Conservation (phyloP, 2,797 vertebrate genomes). For the Cygnus olor region DNA sequence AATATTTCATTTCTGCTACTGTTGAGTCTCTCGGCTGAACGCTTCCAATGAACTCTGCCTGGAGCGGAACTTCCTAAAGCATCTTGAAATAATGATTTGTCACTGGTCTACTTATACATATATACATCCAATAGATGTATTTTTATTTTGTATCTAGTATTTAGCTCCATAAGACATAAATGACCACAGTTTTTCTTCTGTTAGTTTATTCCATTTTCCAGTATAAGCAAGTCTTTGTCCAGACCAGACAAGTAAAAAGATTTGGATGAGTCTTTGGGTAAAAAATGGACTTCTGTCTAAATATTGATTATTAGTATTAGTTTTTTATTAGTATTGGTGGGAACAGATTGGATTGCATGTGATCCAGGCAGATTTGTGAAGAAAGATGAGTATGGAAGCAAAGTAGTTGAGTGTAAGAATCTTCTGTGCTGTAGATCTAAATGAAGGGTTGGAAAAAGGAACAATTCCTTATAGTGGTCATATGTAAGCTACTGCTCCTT, state of each 20-base stretch:
- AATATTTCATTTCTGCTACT: background rate
- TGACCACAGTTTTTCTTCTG: background rate
- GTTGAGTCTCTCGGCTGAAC: background rate
- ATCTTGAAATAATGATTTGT: background rate
- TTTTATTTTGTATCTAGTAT: background rate
- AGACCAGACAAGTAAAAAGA: background rate
- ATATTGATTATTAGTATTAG: background rate
- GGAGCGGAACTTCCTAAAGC: background rate
- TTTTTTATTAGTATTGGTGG: background rate
- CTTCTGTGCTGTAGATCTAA: background rate
- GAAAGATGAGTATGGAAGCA: background rate
- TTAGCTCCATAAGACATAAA: background rate
- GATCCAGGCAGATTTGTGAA: background rate
- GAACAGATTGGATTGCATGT: background rate
- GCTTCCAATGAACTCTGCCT: background rate
- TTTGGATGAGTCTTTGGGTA: background rate
- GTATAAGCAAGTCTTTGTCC: background rate
- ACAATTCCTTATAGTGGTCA: background rate
- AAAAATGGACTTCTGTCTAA: background rate
- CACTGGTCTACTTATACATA: background rate
- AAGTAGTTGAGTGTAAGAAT: background rate
- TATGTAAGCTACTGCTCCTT: background rate
- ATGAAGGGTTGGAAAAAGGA: background rate
- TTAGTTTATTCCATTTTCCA: background rate
- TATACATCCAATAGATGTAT: background rate